Conservation (phyloP, 2,888 invertebrate species). For the Drosophila leonis region DNA sequence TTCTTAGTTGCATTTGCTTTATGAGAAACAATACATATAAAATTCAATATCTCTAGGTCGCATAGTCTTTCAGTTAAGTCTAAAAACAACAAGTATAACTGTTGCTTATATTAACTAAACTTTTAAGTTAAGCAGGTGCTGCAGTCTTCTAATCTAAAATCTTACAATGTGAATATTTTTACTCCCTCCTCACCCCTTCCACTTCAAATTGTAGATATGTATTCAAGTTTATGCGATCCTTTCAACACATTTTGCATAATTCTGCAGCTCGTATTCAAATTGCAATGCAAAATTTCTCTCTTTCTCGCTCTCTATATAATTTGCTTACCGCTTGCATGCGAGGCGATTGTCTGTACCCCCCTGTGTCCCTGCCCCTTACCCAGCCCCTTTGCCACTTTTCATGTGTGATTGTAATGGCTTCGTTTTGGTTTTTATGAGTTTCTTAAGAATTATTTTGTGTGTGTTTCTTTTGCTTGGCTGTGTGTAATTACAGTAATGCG, state of each 20-base stretch:
- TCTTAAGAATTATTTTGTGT: slow-evolving; percentile 69
- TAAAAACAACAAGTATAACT: too few relatives aligned
- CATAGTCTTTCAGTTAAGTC: not conserved
- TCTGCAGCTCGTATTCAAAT: slow-evolving; percentile 67
- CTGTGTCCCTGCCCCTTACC: not conserved
- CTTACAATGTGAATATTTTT: not conserved
- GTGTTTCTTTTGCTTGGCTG: slow-evolving; percentile 50
- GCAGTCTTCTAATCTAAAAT: not conserved
- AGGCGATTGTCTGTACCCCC: slow-evolving; percentile 8
- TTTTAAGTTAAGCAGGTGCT: not conserved
- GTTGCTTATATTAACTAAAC: not conserved
- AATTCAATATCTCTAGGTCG: not conserved
- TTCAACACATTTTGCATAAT: slow-evolving; percentile 15
- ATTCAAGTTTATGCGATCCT: slow-evolving; percentile 5
- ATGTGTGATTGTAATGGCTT: slow-evolving; percentile 76
- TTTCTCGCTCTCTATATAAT: slow-evolving; percentile 52
- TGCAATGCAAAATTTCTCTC: slow-evolving; percentile 43
- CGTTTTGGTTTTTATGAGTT: slow-evolving; percentile 76
- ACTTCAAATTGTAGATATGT: not conserved
- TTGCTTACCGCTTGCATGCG: slow-evolving; percentile 47
- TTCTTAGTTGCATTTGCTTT: not conserved
- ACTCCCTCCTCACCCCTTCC: not conserved
- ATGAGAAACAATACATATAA: not conserved
- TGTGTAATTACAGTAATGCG: slow-evolving; percentile 83
- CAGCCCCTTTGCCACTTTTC: not conserved